Evolutionary conservation across 2,113 vertebrate species (phyloP).

Genomic region (Megaptera novaeangliae): DNA sequence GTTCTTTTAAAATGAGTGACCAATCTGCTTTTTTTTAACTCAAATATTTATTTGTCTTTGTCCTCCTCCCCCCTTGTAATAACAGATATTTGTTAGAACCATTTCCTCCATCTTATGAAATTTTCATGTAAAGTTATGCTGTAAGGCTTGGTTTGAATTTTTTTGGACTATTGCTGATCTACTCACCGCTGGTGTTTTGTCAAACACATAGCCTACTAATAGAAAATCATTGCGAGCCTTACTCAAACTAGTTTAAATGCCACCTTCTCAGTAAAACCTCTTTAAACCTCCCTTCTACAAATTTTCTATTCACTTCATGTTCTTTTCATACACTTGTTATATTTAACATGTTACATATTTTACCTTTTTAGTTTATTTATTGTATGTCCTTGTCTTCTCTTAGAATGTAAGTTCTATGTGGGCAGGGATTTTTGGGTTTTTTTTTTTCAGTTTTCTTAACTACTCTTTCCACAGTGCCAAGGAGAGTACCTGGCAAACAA

Average conservation of each 20-base stretch:
- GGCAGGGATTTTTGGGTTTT: background rate
- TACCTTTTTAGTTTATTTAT: background rate
- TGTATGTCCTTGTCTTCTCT: background rate
- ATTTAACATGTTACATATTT: background rate
- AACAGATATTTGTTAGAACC: background rate
- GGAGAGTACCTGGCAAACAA: background rate
- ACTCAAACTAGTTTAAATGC: background rate
- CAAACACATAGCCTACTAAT: background rate
- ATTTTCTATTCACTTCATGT: background rate
- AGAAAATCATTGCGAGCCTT: background rate
- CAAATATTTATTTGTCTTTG: background rate
- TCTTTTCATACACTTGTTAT: background rate
- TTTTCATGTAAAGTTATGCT: background rate
- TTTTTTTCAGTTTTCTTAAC: background rate
- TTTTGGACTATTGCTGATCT: background rate
- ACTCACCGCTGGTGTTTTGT: background rate
- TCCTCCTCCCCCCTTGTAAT: fast-evolving
- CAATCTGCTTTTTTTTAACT: background rate
- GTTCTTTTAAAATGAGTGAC: background rate
- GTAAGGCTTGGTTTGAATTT: background rate
- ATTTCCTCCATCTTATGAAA: background rate
- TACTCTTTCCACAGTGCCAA: background rate
- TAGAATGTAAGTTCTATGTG: background rate
- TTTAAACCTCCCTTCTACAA: background rate
- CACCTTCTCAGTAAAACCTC: background rate